Conservation (phyloP, 2,888 invertebrate species). For the Bibio marci region DNA sequence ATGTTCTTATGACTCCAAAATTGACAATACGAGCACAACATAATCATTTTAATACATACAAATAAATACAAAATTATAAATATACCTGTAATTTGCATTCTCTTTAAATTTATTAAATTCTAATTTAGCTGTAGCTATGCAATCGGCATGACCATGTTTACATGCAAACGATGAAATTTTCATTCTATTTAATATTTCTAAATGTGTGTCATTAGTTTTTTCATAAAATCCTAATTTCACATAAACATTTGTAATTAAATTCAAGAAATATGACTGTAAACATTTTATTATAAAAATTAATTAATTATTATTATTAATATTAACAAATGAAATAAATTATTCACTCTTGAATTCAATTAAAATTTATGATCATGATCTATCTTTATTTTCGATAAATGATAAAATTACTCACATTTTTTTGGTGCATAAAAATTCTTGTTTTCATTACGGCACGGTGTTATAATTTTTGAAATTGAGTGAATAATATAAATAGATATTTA, state of each 20-base stretch:
- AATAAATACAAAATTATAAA: background rate
- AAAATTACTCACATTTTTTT: too few relatives aligned
- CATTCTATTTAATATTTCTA: slow-evolving; percentile 40
- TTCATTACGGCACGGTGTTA: too few relatives aligned
- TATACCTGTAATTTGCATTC: slow-evolving; percentile 1
- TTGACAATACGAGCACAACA: too few relatives aligned
- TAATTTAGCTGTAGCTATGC: slow-evolving; percentile 31
- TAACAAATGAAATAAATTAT: background rate
- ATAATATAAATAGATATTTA: too few relatives aligned
- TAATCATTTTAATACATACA: too few relatives aligned
- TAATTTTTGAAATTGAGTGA: too few relatives aligned
- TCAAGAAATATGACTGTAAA: background rate
- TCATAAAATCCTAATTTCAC: slow-evolving; percentile 32
- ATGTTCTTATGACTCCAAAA: too few relatives aligned
- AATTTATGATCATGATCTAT: too few relatives aligned
- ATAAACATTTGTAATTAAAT: slow-evolving; percentile 4
- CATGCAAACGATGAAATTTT: slow-evolving; percentile 47
- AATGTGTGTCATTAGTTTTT: slow-evolving; percentile 29
- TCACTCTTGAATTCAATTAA: background rate
- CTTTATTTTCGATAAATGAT: too few relatives aligned
- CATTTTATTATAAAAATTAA: too few relatives aligned
- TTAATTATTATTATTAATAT: too few relatives aligned
- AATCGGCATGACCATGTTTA: slow-evolving; percentile 38
- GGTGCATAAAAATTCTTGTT: too few relatives aligned
- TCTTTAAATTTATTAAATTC: slow-evolving; percentile 1